Conservation (phyloP, 2,797 vertebrate species). For the Malurus splendens region DNA sequence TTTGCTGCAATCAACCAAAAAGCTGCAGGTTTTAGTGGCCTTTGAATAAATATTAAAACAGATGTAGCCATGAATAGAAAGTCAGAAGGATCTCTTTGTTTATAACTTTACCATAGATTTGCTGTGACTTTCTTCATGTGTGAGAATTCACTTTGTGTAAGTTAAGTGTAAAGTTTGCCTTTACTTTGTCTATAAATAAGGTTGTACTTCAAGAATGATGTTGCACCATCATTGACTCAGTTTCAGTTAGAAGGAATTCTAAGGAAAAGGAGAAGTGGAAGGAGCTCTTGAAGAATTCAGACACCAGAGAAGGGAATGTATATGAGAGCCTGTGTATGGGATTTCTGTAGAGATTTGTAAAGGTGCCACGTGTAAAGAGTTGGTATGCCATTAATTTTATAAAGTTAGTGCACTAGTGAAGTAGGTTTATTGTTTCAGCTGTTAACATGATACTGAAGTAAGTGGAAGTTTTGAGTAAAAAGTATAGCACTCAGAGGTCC, state of each 20-base stretch:
- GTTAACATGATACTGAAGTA: background rate
- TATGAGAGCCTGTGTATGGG: background rate
- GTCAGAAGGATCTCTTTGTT: background rate
- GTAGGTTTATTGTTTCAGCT: background rate
- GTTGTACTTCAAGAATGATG: background rate
- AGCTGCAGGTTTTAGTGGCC: background rate
- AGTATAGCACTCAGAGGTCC: rapidly evolving
- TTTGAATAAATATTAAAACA: background rate
- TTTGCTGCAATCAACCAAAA: background rate
- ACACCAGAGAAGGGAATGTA: background rate
- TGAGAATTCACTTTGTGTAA: background rate
- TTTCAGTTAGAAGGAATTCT: background rate
- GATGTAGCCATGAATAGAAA: background rate
- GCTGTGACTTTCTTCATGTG: background rate
- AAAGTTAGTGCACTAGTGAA: background rate
- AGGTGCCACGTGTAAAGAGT: background rate
- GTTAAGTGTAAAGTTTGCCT: background rate
- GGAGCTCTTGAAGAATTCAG: background rate
- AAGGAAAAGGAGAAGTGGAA: background rate
- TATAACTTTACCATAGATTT: background rate
- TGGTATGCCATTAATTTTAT: background rate
- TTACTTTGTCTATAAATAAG: background rate
- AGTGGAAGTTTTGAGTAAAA: background rate
- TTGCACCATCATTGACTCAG: background rate
- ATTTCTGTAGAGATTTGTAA: background rate